A percentile compares a stretch with the other conserved stretches of the same genome.
phyloP scores from a whole-genome alignment of 2,888 invertebrate species.

The Achlya flavicornis region DNA sequence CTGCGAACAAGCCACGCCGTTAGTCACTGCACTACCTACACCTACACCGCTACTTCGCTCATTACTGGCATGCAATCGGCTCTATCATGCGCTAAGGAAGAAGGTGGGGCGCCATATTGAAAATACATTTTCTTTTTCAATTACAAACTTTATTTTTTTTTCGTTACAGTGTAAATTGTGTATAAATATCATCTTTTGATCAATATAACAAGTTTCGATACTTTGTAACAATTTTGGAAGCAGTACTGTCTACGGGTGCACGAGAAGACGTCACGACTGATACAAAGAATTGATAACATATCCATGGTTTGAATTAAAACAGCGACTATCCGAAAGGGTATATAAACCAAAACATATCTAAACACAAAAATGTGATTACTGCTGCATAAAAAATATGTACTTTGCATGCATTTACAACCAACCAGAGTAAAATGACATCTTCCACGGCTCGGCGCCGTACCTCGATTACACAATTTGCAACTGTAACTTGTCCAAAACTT shows the following conservation, averaged over 20 bases:
- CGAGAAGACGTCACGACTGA: constrained; percentile 3
- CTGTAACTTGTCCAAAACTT: background rate
- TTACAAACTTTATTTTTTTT: constrained; percentile 72
- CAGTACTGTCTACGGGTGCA: constrained; percentile 35
- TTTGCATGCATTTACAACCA: constrained; percentile 9
- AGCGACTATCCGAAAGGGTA: background rate
- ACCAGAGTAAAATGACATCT: constrained; percentile 7
- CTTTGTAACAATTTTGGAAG: constrained; percentile 42
- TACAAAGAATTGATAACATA: constrained; percentile 1
- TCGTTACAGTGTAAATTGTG: constrained; percentile 54
- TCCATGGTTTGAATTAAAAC: background rate
- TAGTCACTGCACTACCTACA: constrained; percentile 33
- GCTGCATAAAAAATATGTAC: constrained; percentile 11
- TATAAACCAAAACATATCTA: constrained; percentile 13
- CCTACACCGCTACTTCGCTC: constrained; percentile 9
- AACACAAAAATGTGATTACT: background rate
- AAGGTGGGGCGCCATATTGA: constrained; percentile 62
- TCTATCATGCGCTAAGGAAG: constrained; percentile 26
- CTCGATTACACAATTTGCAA: constrained; percentile 8
- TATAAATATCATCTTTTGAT: constrained; percentile 65
- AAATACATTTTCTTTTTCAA: constrained; percentile 67
- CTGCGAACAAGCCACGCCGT: constrained; percentile 83
- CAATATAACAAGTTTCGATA: constrained; percentile 43
- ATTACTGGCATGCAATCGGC: constrained; percentile 28
- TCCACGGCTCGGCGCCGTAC: background rate